These are phyloP conservation scores for Sapajus apella DNA, from an alignment of 2,113 vertebrate species.

Conservation along the genomic window DNA sequence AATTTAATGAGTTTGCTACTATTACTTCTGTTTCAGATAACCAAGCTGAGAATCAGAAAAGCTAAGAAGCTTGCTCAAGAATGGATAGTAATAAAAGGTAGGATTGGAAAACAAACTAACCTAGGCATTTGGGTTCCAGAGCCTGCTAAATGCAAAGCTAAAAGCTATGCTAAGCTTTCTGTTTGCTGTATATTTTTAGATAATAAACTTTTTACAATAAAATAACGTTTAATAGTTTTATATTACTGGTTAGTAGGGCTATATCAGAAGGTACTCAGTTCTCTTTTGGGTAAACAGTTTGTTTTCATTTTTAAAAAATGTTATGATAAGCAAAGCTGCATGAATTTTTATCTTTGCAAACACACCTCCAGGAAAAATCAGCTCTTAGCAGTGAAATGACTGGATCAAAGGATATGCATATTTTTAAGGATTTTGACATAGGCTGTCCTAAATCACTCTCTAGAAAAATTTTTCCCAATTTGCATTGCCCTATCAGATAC, in stretches of 20 bases:
- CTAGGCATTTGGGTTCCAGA: not conserved
- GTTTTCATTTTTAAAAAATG: slow-evolving; percentile 32
- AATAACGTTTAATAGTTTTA: slow-evolving; percentile 5
- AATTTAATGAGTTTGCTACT: not conserved
- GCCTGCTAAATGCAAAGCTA: not conserved
- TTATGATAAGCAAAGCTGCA: slow-evolving; percentile 25
- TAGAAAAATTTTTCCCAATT: slow-evolving; percentile 22
- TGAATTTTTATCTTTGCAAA: slow-evolving; percentile 63
- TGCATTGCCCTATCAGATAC: not conserved
- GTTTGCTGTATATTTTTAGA: not conserved
- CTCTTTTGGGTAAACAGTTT: slow-evolving; percentile 39
- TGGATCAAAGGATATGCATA: slow-evolving; percentile 55
- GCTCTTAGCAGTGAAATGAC: slow-evolving; percentile 49
- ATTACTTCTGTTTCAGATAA: not conserved
- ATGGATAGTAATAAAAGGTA: not conserved
- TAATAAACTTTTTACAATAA: slow-evolving; percentile 19
- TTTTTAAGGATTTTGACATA: slow-evolving; percentile 50
- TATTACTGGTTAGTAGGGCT: not conserved
- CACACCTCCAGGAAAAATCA: slow-evolving; percentile 17
- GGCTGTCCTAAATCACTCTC: slow-evolving; percentile 28
- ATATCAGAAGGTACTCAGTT: not conserved
- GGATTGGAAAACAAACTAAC: not conserved
- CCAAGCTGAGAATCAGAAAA: not conserved
- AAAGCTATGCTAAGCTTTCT: not conserved
- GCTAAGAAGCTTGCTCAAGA: not conserved